Evolutionary conservation across 2,888 invertebrate species (phyloP), one percentile per base, ranked within the genome.

Genomic region (Athripsodes cinereus): DNA sequence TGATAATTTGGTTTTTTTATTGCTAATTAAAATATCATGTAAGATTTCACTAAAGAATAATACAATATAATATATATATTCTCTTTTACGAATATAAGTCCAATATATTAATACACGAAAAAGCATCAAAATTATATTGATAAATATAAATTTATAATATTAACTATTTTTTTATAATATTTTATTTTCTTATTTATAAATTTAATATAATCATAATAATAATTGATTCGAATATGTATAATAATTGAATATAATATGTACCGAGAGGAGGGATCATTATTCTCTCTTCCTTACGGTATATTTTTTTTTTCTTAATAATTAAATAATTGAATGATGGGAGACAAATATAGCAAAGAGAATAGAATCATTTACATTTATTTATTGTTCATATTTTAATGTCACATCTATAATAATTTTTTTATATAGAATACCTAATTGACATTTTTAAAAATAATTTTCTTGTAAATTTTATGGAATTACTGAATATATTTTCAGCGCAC

Each of bases 291-390:
- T 47, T 3, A 47, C 47, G 20, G 6, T n/a, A n/a, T n/a, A n/a
- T n/a, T n/a, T n/a, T 11, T 47, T 40, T 40, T 19, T 20, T 26
- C 61, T 61, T 61, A 61, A 51, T 51, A 35, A 46, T 58, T 63
- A 63, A 61, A 60, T 63, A 63, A 63, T 63, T 63, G 63, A 63
- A 61, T 63, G 58, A 54, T 63, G 63, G 63, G 63, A 63, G 63
- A 63, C 57, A 61, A 57, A 61, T 59, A 60, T 57, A 40, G 59
- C 59, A 62, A 62, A 55, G 53, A 58, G 53, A 40, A 40, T 46
- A 50, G 16, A 8, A 40, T 40, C 40, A 40, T 40, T 40, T 40
- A 16, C 13, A 40, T 2, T 16, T 5, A 8, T 6, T 6, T 6
- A 8, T 31, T n/a, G 5, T 40, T 40, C 40, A 40, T 13, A 40